These are phyloP conservation scores for Heterocephalus glaber DNA, from an alignment of 2,113 vertebrate genomes.

Conservation along the genomic window DNA sequence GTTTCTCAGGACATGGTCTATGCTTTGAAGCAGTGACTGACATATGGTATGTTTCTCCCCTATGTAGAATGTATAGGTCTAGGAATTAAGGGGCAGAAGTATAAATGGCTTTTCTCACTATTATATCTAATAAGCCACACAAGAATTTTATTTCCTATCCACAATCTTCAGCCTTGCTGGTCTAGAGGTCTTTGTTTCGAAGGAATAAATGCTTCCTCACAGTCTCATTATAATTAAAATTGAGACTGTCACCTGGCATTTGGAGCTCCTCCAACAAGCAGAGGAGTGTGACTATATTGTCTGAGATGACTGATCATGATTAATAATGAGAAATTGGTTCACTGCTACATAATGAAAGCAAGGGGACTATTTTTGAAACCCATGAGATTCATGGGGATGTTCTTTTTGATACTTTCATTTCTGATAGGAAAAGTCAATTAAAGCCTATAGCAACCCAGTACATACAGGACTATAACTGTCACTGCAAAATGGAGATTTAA, in stretches of 20 bases:
- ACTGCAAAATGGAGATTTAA: background rate
- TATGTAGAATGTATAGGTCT: background rate
- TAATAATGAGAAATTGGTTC: conserved; percentile 17
- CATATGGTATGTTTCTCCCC: background rate
- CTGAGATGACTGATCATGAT: background rate
- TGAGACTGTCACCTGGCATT: conserved; percentile 38
- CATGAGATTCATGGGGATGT: background rate
- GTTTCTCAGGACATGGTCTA: background rate
- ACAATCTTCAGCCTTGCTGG: background rate
- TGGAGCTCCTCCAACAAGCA: conserved; percentile 7
- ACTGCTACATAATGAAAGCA: background rate
- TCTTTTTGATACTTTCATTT: background rate
- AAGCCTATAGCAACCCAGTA: conserved; percentile 17
- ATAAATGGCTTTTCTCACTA: background rate
- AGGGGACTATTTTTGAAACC: background rate
- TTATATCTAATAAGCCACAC: background rate
- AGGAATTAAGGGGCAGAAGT: background rate
- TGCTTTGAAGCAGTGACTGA: background rate
- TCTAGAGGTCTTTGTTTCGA: background rate
- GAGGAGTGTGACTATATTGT: background rate
- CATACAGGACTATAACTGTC: background rate
- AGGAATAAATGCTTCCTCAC: background rate
- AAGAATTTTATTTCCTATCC: background rate
- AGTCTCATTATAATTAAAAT: background rate
- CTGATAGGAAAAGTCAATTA: background rate